Conservation (phyloP, 2,888 invertebrate species). For the Drymonia ruficornis region DNA sequence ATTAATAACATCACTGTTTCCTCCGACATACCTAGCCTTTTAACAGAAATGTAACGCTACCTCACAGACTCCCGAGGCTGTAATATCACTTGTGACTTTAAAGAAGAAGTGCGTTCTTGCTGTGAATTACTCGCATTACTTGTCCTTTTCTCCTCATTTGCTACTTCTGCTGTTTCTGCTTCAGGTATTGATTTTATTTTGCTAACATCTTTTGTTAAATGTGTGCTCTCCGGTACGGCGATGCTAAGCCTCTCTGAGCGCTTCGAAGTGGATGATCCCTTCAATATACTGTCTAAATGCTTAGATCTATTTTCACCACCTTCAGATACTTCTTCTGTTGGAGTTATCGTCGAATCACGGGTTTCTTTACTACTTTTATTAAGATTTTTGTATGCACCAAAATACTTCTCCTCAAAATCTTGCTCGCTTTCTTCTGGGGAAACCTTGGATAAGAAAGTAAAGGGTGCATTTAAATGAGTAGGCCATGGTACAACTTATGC, state of each 20-base stretch:
- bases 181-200: not conserved
- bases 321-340: constrained; percentile 21
- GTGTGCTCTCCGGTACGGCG: constrained; percentile 23
- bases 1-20: not conserved
- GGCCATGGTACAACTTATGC: not conserved
- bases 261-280: constrained; percentile 15
- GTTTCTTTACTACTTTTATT: constrained; percentile 38
- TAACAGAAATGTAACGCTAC: constrained; percentile 23
- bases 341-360: constrained; percentile 10
- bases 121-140: constrained; percentile 21
- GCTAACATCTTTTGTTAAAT: constrained; percentile 5
- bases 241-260: constrained; percentile 9
- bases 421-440: constrained; percentile 69
- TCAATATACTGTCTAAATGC: constrained; percentile 17
- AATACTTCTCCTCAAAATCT: constrained; percentile 75
- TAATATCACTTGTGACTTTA: constrained; percentile 41
- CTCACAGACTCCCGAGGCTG: constrained; percentile 47
- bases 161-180: constrained; percentile 1
- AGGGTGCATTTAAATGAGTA: not conserved
- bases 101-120: constrained; percentile 13
- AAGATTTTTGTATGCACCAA: constrained; percentile 65
- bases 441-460: constrained; percentile 43
- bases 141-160: constrained; percentile 16
- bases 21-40: not conserved
- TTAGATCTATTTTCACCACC: constrained; percentile 16